phyloP scores from a whole-genome alignment of 2,888 invertebrate species.

The Belgica antarctica region DNA sequence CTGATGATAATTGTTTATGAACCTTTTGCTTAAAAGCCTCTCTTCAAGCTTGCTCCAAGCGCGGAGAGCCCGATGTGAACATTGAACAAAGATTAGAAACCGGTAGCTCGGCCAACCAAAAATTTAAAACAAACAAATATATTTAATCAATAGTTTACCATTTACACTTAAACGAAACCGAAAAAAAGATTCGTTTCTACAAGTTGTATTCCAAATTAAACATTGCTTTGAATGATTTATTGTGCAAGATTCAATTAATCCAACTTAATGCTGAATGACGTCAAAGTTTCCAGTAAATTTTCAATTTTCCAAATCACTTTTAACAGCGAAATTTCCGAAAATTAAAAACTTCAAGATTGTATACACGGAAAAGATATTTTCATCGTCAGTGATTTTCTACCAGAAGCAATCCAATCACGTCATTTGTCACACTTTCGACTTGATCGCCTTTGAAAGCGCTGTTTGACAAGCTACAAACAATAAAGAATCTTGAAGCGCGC shows the following conservation, averaged over 20 bases:
- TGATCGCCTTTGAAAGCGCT: too few relatives aligned
- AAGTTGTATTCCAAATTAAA: conserved; percentile 32
- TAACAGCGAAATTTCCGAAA: too few relatives aligned
- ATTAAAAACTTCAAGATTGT: too few relatives aligned
- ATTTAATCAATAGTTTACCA: conserved; percentile 41
- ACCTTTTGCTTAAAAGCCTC: conserved; percentile 6
- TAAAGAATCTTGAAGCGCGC: too few relatives aligned
- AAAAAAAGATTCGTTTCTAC: conserved; percentile 12
- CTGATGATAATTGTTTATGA: conserved; percentile 15
- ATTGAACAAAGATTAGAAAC: conserved; percentile 40
- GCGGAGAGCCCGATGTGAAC: neutral
- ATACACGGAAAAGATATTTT: too few relatives aligned
- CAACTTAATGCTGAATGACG: too few relatives aligned
- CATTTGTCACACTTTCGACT: too few relatives aligned
- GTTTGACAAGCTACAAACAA: too few relatives aligned
- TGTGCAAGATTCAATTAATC: too few relatives aligned
- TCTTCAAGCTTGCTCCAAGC: too few relatives aligned
- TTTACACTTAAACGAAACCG: conserved; percentile 36
- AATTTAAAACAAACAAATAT: conserved; percentile 37
- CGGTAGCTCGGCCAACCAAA: conserved; percentile 39
- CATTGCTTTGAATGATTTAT: conserved; percentile 41
- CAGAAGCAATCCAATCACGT: neutral
- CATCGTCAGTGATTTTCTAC: neutral
- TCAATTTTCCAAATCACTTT: too few relatives aligned
- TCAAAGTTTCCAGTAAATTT: too few relatives aligned